These are phyloP conservation scores for Schizotus pectinicornis DNA, from an alignment of 2,888 invertebrate genomes.

Conservation along the genomic window DNA sequence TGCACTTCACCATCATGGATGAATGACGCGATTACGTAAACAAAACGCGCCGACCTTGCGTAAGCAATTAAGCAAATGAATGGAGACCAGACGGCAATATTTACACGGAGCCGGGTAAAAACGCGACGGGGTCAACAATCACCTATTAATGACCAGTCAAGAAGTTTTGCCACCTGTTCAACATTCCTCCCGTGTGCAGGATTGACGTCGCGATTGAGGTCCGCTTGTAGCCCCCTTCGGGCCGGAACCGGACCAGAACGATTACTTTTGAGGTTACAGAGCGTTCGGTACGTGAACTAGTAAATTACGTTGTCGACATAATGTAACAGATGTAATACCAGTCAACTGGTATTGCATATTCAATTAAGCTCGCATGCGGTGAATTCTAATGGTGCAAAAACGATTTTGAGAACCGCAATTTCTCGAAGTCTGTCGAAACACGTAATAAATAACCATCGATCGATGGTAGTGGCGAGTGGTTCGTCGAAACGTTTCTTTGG, in stretches of 20 bases:
- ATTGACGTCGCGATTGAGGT: constrained; percentile 3
- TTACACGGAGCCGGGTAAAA: constrained; percentile 9
- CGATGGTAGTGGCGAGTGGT: constrained; percentile 1
- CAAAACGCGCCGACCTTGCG: constrained; percentile 23
- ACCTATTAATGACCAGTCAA: constrained; percentile 6
- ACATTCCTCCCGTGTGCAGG: constrained; percentile 1
- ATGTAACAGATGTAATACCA: constrained; percentile 46
- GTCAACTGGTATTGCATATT: constrained; percentile 41
- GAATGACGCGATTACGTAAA: constrained; percentile 6
- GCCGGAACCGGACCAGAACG: constrained; percentile 33
- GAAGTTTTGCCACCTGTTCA: constrained; percentile 14
- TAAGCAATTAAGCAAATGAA: constrained; percentile 26
- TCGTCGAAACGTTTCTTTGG: not conserved
- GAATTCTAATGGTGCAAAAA: constrained; percentile 36
- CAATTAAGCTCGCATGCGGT: constrained; percentile 38
- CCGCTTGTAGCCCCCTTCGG: constrained; percentile 28
- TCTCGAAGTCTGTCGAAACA: constrained; percentile 28
- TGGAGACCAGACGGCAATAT: constrained; percentile 13
- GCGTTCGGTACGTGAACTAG: constrained; percentile 40
- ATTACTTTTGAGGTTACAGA: constrained; percentile 42
- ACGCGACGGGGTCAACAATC: not conserved
- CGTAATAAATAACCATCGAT: constrained; percentile 1
- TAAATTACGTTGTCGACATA: constrained; percentile 44
- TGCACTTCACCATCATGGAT: too few species aligned
- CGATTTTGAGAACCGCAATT: constrained; percentile 31